Conservation (phyloP, 2,888 invertebrate genomes). For the Amblyjoppa proteus region DNA sequence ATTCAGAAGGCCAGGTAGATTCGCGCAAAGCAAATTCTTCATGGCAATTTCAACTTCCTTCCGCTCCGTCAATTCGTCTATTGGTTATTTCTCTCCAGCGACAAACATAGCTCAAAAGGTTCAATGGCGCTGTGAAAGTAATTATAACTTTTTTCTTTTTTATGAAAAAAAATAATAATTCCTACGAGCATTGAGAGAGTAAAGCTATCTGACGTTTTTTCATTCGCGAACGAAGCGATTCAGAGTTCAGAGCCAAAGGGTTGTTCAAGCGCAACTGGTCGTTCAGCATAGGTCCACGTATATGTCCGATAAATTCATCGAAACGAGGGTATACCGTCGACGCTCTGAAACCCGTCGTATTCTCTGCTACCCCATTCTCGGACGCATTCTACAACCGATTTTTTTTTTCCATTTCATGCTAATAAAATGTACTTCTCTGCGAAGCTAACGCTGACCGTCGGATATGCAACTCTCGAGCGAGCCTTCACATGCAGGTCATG, state of each 20-base stretch:
- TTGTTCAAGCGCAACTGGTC: constrained; percentile 12
- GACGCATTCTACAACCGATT: neutral
- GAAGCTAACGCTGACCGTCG: neutral
- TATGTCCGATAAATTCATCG: constrained; percentile 18
- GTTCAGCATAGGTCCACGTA: neutral
- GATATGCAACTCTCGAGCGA: neutral
- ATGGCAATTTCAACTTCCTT: constrained; percentile 32
- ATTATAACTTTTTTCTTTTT: neutral
- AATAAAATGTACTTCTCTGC: constrained; percentile 1
- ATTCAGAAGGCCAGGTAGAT: neutral
- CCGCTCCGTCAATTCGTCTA: neutral
- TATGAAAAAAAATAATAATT: neutral
- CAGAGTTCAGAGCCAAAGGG: constrained; percentile 24
- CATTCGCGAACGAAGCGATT: constrained; percentile 18
- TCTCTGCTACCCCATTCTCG: neutral
- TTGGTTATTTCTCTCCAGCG: constrained; percentile 21
- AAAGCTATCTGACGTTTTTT: neutral
- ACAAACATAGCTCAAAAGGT: neutral
- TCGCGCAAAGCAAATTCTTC: constrained; percentile 17
- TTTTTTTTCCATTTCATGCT: constrained; percentile 22
- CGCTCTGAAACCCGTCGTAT: neutral
- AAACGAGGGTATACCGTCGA: neutral
- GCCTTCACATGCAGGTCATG: constrained; percentile 48
- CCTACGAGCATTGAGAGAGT: neutral
- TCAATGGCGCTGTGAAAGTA: constrained; percentile 21